These are phyloP conservation scores for Coptodon rendalli DNA, from an alignment of 2,113 vertebrate genomes.

Conservation along the genomic window DNA sequence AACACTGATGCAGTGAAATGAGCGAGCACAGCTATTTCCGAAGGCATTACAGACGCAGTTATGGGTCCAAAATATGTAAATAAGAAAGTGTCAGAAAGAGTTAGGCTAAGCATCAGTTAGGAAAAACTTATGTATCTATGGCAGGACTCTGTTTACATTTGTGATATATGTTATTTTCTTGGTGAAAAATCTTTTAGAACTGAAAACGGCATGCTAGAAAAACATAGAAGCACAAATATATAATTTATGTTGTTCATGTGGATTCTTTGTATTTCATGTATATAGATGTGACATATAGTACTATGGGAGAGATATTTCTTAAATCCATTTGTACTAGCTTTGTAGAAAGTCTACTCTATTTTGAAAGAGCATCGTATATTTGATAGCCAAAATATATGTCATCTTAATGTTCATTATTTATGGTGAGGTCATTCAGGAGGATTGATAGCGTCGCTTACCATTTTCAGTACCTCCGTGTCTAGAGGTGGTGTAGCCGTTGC, in stretches of 20 bases:
- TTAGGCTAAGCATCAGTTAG: neutral
- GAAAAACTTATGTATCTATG: neutral
- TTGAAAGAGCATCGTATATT: constrained; percentile 68
- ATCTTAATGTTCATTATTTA: constrained; percentile 64
- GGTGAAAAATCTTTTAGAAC: constrained; percentile 27
- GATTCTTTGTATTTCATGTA: constrained; percentile 56
- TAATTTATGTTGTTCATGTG: constrained; percentile 34
- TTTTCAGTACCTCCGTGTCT: constrained; percentile 10
- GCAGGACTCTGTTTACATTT: constrained; percentile 31
- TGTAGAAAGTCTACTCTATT: constrained; percentile 71
- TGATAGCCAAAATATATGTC: constrained; percentile 53
- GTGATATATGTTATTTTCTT: constrained; percentile 29
- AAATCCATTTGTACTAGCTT: constrained; percentile 69
- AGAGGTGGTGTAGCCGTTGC: constrained; percentile 17
- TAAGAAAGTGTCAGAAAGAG: neutral
- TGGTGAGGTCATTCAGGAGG: constrained; percentile 22
- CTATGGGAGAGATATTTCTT: constrained; percentile 47
- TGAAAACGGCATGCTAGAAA: constrained; percentile 50
- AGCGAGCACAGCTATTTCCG: neutral
- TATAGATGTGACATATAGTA: constrained; percentile 55
- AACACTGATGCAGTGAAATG: neutral
- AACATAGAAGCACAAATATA: constrained; percentile 41
- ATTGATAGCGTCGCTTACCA: neutral
- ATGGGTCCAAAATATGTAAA: constrained; percentile 23
- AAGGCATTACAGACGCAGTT: neutral